Conservation (phyloP, 2,113 vertebrate genomes). For the Varanus salvator region DNA sequence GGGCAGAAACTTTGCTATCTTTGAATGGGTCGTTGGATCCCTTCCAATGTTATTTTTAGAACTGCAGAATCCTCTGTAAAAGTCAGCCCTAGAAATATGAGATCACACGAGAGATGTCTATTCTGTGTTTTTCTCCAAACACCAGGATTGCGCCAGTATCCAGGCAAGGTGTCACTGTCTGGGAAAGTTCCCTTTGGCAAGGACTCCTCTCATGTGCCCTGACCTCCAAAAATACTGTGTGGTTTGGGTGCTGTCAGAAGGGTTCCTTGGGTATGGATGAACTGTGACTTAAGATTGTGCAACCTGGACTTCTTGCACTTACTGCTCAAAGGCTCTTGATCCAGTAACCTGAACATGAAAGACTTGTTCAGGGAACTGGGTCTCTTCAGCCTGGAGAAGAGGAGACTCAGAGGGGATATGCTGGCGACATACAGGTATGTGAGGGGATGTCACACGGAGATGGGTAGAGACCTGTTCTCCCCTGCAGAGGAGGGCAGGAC, state of each 20-base stretch:
- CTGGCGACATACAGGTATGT: too few relatives aligned
- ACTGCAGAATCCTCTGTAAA: background rate
- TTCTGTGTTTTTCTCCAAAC: background rate
- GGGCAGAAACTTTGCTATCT: background rate
- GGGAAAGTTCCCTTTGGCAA: background rate
- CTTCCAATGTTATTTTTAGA: background rate
- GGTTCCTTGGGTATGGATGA: too few relatives aligned
- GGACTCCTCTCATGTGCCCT: background rate
- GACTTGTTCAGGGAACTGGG: too few relatives aligned
- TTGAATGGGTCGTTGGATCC: background rate
- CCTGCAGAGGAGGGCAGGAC: too few relatives aligned
- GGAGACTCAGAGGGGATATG: too few relatives aligned
- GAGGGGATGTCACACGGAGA: too few relatives aligned
- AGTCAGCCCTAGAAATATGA: background rate
- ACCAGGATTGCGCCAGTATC: background rate
- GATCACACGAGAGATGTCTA: background rate
- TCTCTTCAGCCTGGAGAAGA: too few relatives aligned
- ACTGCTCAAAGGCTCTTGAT: background rate
- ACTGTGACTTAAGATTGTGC: background rate
- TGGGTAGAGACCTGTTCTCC: too few relatives aligned
- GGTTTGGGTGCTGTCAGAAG: background rate
- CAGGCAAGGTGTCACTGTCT: background rate
- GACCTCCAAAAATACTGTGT: background rate
- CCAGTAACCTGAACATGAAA: background rate
- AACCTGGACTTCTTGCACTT: background rate